Evolutionary conservation across 2,113 vertebrate species (phyloP).

Genomic region (Marcusenius ussheri): DNA sequence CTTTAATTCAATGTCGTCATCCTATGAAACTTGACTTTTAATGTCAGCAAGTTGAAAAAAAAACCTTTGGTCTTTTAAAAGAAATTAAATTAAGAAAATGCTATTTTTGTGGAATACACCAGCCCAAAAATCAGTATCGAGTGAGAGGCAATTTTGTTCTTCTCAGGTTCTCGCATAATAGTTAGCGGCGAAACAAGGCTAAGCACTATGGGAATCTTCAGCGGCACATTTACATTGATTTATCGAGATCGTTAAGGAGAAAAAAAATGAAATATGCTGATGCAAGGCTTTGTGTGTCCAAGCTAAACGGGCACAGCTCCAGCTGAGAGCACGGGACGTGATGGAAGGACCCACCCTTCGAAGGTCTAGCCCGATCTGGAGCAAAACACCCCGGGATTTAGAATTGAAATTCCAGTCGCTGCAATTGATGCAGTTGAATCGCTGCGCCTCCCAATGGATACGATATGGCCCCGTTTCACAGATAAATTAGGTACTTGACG

Average conservation of each 20-base stretch:
- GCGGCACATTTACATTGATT: constrained; percentile 8
- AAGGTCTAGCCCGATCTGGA: background rate
- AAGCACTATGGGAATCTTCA: background rate
- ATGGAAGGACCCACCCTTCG: background rate
- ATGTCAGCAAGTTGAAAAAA: background rate
- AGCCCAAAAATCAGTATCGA: background rate
- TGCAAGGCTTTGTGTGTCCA: background rate
- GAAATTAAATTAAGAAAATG: background rate
- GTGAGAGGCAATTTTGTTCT: background rate
- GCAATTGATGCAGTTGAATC: background rate
- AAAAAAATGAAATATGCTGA: constrained; percentile 15
- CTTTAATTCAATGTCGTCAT: background rate
- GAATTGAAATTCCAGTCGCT: background rate
- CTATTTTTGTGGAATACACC: background rate
- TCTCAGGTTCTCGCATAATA: constrained; percentile 6
- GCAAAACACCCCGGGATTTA: background rate
- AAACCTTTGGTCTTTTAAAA: background rate
- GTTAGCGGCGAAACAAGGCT: background rate
- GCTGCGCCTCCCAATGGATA: background rate
- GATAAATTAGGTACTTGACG: background rate
- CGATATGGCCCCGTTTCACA: background rate
- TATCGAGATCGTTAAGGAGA: constrained; percentile 14
- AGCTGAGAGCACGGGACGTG: background rate
- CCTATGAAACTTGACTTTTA: background rate
- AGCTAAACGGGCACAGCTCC: background rate